Evolutionary conservation across 2,888 invertebrate species (phyloP).

Genomic region (Agrotis exclamationis): DNA sequence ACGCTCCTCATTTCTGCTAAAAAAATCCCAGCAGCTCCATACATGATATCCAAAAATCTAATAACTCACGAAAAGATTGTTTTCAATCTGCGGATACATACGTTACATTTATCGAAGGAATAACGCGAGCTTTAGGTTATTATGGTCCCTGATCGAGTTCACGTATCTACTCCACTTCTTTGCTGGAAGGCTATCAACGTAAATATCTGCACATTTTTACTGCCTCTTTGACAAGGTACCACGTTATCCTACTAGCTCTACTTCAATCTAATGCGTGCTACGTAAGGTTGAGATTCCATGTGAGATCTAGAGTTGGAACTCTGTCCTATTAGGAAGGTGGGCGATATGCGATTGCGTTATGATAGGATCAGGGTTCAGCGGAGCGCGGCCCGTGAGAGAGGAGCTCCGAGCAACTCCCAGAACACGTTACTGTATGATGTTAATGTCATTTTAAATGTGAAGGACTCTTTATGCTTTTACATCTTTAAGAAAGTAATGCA

Average conservation of each 20-base stretch:
- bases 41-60: slow-evolving; percentile 42
- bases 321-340: slow-evolving; percentile 69
- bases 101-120: slow-evolving; percentile 78
- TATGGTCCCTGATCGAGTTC: slow-evolving; percentile 86
- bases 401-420: slow-evolving; percentile 74
- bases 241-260: slow-evolving; percentile 26
- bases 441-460: slow-evolving; percentile 84
- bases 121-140: slow-evolving; percentile 83
- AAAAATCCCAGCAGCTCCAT: slow-evolving; percentile 1
- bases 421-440: slow-evolving; percentile 81
- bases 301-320: slow-evolving; percentile 65
- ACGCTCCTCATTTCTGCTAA: background rate
- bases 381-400: slow-evolving; percentile 81
- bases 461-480: slow-evolving; percentile 71
- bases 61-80: slow-evolving; percentile 65
- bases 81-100: slow-evolving; percentile 69
- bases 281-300: slow-evolving; percentile 72
- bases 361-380: slow-evolving; percentile 89
- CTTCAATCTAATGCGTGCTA: slow-evolving; percentile 42
- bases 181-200: slow-evolving; percentile 88
- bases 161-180: slow-evolving; percentile 88
- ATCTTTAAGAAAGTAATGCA: background rate
- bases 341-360: slow-evolving; percentile 89
- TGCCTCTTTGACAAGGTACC: slow-evolving; percentile 70
- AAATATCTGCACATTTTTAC: slow-evolving; percentile 87